A percentile compares a stretch with the other conserved stretches of the same genome.
Conservation (phyloP, 2,797 vertebrate species). For the Sarcoramphus papa region DNA sequence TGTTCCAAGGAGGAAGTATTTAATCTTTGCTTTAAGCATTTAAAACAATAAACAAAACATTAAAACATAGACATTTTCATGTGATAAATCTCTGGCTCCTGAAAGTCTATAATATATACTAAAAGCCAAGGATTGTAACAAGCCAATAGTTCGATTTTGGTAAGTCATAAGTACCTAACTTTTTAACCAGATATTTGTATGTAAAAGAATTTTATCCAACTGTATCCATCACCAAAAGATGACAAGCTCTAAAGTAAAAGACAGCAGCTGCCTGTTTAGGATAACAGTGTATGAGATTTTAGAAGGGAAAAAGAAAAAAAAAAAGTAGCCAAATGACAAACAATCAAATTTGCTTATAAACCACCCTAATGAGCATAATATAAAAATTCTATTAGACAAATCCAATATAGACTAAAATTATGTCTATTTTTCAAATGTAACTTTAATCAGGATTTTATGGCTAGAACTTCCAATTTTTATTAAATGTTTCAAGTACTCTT, state of each 20-base stretch:
- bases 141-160: background rate
- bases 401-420: background rate
- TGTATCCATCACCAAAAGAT: background rate
- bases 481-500: background rate
- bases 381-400: background rate
- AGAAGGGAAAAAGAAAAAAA: background rate
- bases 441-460: background rate
- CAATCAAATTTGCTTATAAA: background rate
- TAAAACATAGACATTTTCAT: background rate
- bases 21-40: background rate
- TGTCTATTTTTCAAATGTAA: background rate
- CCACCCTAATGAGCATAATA: background rate
- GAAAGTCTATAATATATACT: background rate
- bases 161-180: background rate
- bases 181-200: background rate
- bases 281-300: background rate
- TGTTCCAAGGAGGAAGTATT: background rate
- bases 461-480: background rate
- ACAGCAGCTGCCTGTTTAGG: background rate
- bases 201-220: background rate
- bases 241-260: background rate
- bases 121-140: background rate
- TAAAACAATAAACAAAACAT: background rate
- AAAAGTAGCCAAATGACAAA: background rate
- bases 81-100: background rate